Evolutionary conservation across 2,113 vertebrate species (phyloP).

Genomic region (Hucho hucho): DNA sequence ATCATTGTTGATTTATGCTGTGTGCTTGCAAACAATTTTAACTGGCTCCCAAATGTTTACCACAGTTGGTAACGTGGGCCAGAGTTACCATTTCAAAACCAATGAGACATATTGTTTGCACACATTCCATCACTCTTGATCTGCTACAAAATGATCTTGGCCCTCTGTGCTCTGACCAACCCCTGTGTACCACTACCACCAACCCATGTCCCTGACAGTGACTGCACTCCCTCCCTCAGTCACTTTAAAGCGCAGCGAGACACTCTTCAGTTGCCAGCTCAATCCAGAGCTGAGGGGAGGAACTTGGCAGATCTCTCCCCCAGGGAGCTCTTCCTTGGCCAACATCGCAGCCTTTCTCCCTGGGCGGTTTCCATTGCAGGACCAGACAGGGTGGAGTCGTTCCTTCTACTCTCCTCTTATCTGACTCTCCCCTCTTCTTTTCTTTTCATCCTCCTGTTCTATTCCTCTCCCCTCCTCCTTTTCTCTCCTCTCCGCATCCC

Average conservation of each 20-base stretch:
- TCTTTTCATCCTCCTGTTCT: neutral
- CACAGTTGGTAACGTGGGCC: neutral
- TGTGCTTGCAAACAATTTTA: neutral
- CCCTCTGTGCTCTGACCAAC: constrained; percentile 6
- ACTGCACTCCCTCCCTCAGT: constrained; percentile 8
- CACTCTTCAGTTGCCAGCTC: constrained; percentile 32
- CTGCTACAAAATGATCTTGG: constrained; percentile 5
- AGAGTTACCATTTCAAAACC: neutral
- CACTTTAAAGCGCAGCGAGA: constrained; percentile 9
- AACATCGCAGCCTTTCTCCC: constrained; percentile 52
- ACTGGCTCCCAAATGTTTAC: neutral
- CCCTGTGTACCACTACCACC: neutral
- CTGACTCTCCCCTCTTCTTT: neutral
- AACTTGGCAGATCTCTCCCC: constrained; percentile 43
- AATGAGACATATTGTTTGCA: neutral
- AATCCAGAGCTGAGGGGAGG: constrained; percentile 11
- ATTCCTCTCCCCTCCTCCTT: neutral
- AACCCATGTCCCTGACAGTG: constrained; percentile 19
- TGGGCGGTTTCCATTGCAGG: constrained; percentile 35
- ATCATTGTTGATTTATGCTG: neutral
- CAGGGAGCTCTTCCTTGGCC: constrained; percentile 54
- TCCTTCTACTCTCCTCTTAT: neutral
- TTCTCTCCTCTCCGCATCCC: neutral
- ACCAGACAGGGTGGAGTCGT: constrained; percentile 21
- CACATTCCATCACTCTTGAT: neutral